Evolutionary conservation across 2,888 invertebrate species (phyloP).

Genomic region (Polia nebulosa): DNA sequence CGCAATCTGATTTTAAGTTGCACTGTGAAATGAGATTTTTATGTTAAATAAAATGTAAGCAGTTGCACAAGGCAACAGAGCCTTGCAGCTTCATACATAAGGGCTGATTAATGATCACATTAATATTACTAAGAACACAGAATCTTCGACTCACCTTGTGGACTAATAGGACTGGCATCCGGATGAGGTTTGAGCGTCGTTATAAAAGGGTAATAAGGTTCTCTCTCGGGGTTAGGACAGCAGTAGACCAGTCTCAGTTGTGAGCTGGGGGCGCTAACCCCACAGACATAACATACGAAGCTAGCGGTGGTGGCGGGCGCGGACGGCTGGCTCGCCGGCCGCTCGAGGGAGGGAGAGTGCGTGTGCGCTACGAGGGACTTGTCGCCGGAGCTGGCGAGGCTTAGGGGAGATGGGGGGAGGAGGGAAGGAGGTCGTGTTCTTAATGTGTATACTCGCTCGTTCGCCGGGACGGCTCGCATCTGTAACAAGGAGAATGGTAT

Average conservation of each 20-base stretch:
- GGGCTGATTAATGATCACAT: too few species aligned
- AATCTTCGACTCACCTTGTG: conserved; percentile 92
- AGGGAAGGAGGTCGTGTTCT: conserved; percentile 93
- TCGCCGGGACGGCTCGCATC: conserved; percentile 94
- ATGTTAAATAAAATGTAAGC: too few species aligned
- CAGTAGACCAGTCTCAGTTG: conserved; percentile 96
- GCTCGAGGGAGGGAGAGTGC: conserved; percentile 81
- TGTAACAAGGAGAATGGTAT: conserved; percentile 71
- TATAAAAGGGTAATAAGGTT: conserved; percentile 97
- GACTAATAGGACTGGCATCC: conserved; percentile 97
- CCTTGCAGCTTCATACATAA: too few species aligned
- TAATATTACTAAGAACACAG: too few species aligned
- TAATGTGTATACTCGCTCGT: conserved; percentile 95
- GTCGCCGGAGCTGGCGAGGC: conserved; percentile 86
- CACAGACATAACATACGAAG: conserved; percentile 98
- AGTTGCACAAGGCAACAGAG: too few species aligned
- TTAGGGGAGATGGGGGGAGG: conserved; percentile 88
- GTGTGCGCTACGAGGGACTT: conserved; percentile 82
- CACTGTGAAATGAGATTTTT: too few species aligned
- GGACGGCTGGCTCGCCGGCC: conserved; percentile 76
- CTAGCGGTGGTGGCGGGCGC: conserved; percentile 81
- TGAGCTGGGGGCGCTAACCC: conserved; percentile 94
- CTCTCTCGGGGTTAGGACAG: conserved; percentile 95
- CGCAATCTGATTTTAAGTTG: too few species aligned
- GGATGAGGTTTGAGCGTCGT: conserved; percentile 95